phyloP scores from a whole-genome alignment of 2,888 invertebrate species.

The Chrysodeixis includens region DNA sequence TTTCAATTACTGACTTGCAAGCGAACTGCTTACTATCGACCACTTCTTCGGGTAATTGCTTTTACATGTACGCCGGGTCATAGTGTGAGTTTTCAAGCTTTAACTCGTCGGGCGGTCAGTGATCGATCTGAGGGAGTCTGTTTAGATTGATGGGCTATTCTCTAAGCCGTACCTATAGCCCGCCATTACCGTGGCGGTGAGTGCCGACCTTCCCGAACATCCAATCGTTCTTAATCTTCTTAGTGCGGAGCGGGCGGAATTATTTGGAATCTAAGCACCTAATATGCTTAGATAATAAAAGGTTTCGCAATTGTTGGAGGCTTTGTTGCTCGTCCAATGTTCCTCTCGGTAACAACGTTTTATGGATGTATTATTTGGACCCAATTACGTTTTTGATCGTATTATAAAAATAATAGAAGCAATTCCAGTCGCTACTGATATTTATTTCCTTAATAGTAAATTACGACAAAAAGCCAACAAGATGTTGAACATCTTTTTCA shows the following conservation, averaged over 20 bases:
- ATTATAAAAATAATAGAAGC: constrained; percentile 47
- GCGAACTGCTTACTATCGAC: constrained; percentile 66
- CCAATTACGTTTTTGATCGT: constrained; percentile 50
- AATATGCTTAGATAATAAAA: constrained; percentile 86
- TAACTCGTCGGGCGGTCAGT: constrained; percentile 67
- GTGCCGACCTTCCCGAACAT: constrained; percentile 82
- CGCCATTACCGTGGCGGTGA: constrained; percentile 69
- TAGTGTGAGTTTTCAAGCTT: constrained; percentile 56
- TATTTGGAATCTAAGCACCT: constrained; percentile 84
- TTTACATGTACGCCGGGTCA: constrained; percentile 62
- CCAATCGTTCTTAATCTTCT: constrained; percentile 89
- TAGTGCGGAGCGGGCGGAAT: constrained; percentile 82
- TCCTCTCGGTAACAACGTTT: constrained; percentile 47
- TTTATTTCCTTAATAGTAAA: not conserved
- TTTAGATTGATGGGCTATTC: constrained; percentile 79
- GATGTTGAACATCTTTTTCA: not conserved
- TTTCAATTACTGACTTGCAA: constrained; percentile 72
- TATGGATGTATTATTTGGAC: constrained; percentile 47
- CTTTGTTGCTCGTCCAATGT: constrained; percentile 52
- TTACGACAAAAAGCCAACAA: not conserved
- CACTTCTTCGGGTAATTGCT: constrained; percentile 68
- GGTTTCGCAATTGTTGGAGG: constrained; percentile 74
- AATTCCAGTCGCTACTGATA: constrained; percentile 30
- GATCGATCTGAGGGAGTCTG: constrained; percentile 74
- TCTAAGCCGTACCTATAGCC: constrained; percentile 74